Evolutionary conservation across 92 coral and sea anemone genomes (phyloP), one percentile per base, ranked within the genome.

Genomic region (Heteractis magnifica): DNA sequence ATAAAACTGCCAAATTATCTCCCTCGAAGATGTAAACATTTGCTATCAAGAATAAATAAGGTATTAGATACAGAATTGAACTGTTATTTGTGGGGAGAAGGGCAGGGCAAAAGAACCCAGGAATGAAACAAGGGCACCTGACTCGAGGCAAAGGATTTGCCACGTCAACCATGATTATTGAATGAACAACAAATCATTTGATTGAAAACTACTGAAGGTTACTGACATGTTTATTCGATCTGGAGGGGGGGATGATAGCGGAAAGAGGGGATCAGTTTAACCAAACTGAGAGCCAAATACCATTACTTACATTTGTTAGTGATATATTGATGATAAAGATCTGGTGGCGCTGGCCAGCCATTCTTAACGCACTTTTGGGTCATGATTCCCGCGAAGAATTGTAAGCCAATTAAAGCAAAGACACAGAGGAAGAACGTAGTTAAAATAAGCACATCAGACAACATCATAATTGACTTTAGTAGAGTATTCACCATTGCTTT

Each of bases 401-500:
- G 99, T 72, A 97, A 91, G 68, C 99, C 99, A 85, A 97, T 97
- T 14, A 97, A 94, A 76, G 99, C 99, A 76, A 97, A 97, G 83
- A 97, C 99, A 71, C 99, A 92, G 51, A 97, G 86, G 86, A 97
- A 97, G 92, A 97, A 97, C 4, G 90, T 89, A 6, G 99, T 97
- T 13, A 97, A 92, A 60, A 97, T 97, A 77, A 97, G 94, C 14
- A 97, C 99, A 87, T 97, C 99, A 51, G 99, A 97, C n/a, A 97
- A 90, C 99, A 97, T 97, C 86, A 87, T 97, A 82, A 97, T 97
- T 52, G 99, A 97, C 86, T 97, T 97, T 88, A 97, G 91, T 10
- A 97, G 91, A 62, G 99, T 97, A 90, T 97, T 97, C 79, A 97
- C 99, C 99, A 97, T 97, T 81, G 99, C 99, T 88, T 97, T 97